Conservation (phyloP, 1,140 invertebrate species). For the Drepana arcuata region DNA sequence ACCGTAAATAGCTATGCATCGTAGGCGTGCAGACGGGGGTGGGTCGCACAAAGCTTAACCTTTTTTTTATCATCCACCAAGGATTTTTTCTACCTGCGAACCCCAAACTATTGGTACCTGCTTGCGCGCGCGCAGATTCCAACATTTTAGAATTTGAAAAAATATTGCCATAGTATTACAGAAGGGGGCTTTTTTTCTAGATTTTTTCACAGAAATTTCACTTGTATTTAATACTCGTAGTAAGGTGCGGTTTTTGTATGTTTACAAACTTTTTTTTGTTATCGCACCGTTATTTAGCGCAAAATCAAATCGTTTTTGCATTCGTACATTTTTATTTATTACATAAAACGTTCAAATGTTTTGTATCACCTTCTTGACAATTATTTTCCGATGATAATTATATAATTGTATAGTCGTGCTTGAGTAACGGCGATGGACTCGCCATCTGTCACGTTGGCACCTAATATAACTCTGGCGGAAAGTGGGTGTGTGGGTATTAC, state of each 20-base stretch:
- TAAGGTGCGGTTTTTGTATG: constrained; percentile 25
- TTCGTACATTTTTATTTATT: constrained; percentile 24
- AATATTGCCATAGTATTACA: too few species aligned
- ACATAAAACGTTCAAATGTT: too few species aligned
- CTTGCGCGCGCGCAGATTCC: constrained; percentile 45
- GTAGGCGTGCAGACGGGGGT: constrained; percentile 48
- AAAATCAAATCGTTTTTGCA: constrained; percentile 13
- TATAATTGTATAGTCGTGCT: too few species aligned
- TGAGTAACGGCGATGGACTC: too few species aligned
- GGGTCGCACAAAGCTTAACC: constrained; percentile 52
- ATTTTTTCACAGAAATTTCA: constrained; percentile 52
- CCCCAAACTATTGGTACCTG: constrained; percentile 48
- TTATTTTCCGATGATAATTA: too few species aligned
- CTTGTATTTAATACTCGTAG: constrained; percentile 31
- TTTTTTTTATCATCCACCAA: constrained; percentile 52
- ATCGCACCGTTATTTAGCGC: too few species aligned
- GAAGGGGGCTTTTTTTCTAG: constrained; percentile 40
- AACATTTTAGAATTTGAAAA: constrained; percentile 33
- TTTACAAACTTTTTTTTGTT: constrained; percentile 24
- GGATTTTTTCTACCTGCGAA: constrained; percentile 64
- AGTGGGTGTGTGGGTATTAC: too few species aligned
- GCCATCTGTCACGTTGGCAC: too few species aligned
- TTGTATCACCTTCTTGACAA: too few species aligned
- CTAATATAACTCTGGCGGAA: too few species aligned
- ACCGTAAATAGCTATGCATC: constrained; percentile 24